Conservation (phyloP, 2,113 vertebrate genomes). For the Struthio camelus region DNA sequence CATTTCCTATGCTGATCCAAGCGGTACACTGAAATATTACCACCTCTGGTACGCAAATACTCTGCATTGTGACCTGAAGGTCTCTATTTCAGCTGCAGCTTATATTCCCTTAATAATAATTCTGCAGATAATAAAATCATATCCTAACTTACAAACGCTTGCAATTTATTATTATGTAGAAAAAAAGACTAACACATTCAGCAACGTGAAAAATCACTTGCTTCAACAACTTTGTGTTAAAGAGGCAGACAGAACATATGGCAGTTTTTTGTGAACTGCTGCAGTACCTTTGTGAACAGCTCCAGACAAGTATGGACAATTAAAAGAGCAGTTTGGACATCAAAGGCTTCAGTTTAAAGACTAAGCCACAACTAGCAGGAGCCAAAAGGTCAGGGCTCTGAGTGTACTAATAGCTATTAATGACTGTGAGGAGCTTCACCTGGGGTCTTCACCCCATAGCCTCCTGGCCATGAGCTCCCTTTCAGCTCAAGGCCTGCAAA, state of each 20-base stretch:
- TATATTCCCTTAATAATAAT: neutral
- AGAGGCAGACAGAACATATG: neutral
- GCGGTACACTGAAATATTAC: neutral
- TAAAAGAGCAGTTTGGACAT: neutral
- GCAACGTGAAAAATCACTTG: neutral
- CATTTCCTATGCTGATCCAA: neutral
- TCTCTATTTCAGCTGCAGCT: fast-evolving
- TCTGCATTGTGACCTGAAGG: neutral
- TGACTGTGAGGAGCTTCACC: neutral
- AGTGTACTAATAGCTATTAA: fast-evolving
- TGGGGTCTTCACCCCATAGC: neutral
- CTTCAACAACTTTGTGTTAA: neutral
- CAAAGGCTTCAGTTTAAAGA: neutral
- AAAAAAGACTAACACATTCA: neutral
- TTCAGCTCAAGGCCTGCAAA: neutral
- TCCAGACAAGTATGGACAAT: neutral
- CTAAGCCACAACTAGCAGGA: neutral
- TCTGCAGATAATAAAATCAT: neutral
- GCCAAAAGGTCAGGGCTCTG: neutral
- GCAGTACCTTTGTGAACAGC: neutral
- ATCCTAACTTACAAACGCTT: neutral
- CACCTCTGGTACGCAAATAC: neutral
- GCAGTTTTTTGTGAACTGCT: too few species aligned
- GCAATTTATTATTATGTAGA: neutral
- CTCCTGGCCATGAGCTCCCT: neutral